Percentiles rank a stretch among this genome's conserved stretches.
Conservation (phyloP, 1,140 invertebrate genomes). For the Scaptomyza pallida region DNA sequence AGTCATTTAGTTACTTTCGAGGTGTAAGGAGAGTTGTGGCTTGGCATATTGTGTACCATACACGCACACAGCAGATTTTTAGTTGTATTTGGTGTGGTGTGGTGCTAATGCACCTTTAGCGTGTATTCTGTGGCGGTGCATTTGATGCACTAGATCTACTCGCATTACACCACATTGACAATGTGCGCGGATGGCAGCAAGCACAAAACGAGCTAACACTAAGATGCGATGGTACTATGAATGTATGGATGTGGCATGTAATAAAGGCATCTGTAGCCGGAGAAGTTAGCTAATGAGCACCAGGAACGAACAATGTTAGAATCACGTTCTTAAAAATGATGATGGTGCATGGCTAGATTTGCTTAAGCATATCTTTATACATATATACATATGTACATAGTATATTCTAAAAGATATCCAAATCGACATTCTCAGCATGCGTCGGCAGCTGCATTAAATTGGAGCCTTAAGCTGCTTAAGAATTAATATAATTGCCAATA, state of each 20-base stretch:
- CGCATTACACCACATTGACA: conserved; percentile 30
- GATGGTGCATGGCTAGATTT: neutral
- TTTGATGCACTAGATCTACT: conserved; percentile 54
- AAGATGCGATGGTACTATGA: too few relatives aligned
- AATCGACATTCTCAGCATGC: too few relatives aligned
- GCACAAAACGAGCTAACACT: conserved; percentile 18
- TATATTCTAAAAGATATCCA: too few relatives aligned
- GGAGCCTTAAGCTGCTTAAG: too few relatives aligned
- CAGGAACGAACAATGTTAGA: conserved; percentile 16
- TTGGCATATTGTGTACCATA: conserved; percentile 9
- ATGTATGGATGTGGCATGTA: too few relatives aligned
- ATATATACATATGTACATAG: too few relatives aligned
- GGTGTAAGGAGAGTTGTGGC: neutral
- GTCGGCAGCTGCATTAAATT: neutral
- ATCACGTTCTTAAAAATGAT: conserved; percentile 18
- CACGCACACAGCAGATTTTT: neutral
- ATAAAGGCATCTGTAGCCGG: too few relatives aligned
- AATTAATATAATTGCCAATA: too few relatives aligned
- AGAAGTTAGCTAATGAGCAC: conserved; percentile 33
- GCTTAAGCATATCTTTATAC: too few relatives aligned
- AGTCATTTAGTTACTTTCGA: conserved; percentile 22
- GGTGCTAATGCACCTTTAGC: conserved; percentile 67
- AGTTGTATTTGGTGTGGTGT: neutral
- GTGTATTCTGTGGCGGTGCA: conserved; percentile 42
- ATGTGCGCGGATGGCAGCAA: conserved; percentile 12